phyloP scores from a whole-genome alignment of 2,797 vertebrate species.

The Alectoris magna region DNA sequence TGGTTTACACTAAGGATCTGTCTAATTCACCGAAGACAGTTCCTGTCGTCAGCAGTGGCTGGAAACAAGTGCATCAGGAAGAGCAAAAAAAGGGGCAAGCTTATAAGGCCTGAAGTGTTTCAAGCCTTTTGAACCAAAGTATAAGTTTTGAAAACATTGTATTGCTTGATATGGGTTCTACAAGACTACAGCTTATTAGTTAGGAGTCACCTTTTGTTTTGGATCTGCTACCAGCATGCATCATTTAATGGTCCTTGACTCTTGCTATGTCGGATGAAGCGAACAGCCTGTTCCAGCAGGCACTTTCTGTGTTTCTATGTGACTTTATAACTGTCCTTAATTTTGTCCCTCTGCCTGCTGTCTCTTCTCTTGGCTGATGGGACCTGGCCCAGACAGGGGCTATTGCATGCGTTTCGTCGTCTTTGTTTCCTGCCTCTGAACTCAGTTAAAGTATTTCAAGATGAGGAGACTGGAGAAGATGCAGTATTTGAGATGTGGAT shows the following conservation, averaged over 20 bases:
- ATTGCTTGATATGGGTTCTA: neutral
- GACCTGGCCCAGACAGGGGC: neutral
- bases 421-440: neutral
- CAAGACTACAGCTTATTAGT: neutral
- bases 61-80: neutral
- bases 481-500: neutral
- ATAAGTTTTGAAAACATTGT: neutral
- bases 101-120: neutral
- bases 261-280: neutral
- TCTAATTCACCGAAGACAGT: neutral
- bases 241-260: neutral
- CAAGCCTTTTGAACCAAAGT: neutral
- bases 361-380: neutral
- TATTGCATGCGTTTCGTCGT: neutral
- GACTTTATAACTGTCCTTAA: neutral
- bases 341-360: accelerated
- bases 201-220: neutral
- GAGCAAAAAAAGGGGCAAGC: neutral
- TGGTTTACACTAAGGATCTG: neutral
- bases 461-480: neutral
- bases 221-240: neutral
- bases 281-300: neutral
- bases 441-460: neutral
- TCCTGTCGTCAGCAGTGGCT: neutral
- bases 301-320: neutral